phyloP scores from a whole-genome alignment of 1,140 invertebrate genomes.

The Drosophila persimilis region DNA sequence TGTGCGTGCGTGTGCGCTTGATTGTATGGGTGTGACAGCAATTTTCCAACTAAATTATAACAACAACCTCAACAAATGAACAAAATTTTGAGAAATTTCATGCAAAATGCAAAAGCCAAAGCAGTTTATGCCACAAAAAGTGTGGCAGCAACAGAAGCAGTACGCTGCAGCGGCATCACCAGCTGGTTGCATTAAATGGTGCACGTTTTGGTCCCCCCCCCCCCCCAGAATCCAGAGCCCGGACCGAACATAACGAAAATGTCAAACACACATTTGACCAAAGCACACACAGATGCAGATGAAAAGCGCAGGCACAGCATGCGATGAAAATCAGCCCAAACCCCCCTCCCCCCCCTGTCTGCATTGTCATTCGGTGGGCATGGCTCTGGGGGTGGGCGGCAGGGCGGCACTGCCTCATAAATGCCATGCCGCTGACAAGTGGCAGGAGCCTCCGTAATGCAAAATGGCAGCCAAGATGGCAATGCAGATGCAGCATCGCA shows the following conservation, averaged over 20 bases:
- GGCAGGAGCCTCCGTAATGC: neutral
- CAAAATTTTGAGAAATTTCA: conserved; percentile 74
- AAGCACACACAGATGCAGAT: conserved; percentile 15
- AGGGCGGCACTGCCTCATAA: conserved; percentile 22
- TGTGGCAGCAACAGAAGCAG: conserved; percentile 26
- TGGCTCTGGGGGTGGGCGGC: neutral
- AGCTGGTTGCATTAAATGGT: conserved; percentile 70
- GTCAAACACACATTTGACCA: conserved; percentile 78
- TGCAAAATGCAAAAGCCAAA: conserved; percentile 73
- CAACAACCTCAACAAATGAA: conserved; percentile 74
- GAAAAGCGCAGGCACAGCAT: conserved; percentile 37
- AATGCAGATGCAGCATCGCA: conserved; percentile 21
- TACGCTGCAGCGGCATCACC: conserved; percentile 35
- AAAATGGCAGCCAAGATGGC: conserved; percentile 36
- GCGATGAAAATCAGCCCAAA: conserved; percentile 14
- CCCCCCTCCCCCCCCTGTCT: neutral
- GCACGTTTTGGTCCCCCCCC: conserved; percentile 40
- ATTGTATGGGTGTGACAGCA: conserved; percentile 55
- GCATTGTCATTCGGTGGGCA: conserved; percentile 3
- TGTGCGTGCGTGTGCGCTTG: conserved; percentile 1
- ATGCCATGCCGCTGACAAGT: conserved; percentile 43
- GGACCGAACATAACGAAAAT: conserved; percentile 71
- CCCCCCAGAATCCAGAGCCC: neutral
- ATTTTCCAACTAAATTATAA: conserved; percentile 77
- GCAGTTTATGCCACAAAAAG: conserved; percentile 38